phyloP scores from a whole-genome alignment of 2,888 invertebrate species.

The Cantharis rustica region DNA sequence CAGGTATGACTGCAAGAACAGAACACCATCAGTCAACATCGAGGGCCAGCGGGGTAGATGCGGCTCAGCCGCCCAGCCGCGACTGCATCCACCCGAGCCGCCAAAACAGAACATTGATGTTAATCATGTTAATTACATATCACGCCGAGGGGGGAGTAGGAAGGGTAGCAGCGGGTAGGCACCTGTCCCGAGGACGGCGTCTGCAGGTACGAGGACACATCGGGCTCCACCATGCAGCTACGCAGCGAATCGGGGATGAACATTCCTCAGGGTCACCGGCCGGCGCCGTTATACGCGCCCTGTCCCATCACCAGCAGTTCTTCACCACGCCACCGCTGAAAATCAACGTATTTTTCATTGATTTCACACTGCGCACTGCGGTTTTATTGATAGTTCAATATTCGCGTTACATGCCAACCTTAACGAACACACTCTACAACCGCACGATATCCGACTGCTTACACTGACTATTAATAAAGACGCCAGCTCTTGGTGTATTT shows the following conservation, averaged over 20 bases:
- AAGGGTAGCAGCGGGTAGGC: constrained; percentile 64
- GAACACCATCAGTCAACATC: constrained; percentile 42
- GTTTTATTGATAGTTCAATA: constrained; percentile 36
- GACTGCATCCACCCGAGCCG: constrained; percentile 40
- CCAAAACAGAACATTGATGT: constrained; percentile 56
- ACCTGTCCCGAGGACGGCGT: constrained; percentile 96
- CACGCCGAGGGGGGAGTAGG: constrained; percentile 58
- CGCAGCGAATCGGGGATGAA: constrained; percentile 92
- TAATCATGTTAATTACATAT: constrained; percentile 61
- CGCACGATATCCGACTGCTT: constrained; percentile 30
- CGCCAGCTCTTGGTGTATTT: constrained; percentile 37
- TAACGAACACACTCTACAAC: constrained; percentile 31
- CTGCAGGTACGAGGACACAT: constrained; percentile 93
- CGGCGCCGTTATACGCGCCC: constrained; percentile 51
- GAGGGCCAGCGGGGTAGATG: constrained; percentile 44
- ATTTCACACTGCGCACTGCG: constrained; percentile 49
- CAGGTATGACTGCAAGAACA: constrained; percentile 48
- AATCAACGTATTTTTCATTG: constrained; percentile 45
- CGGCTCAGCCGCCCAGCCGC: constrained; percentile 31
- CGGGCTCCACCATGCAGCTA: constrained; percentile 95
- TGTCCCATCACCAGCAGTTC: constrained; percentile 49
- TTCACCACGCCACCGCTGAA: constrained; percentile 36
- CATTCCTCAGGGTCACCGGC: constrained; percentile 66
- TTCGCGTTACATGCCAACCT: constrained; percentile 37
- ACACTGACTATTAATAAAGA: constrained; percentile 37